phyloP scores from a whole-genome alignment of 2,113 vertebrate species.

The Amblyornis subalaris region DNA sequence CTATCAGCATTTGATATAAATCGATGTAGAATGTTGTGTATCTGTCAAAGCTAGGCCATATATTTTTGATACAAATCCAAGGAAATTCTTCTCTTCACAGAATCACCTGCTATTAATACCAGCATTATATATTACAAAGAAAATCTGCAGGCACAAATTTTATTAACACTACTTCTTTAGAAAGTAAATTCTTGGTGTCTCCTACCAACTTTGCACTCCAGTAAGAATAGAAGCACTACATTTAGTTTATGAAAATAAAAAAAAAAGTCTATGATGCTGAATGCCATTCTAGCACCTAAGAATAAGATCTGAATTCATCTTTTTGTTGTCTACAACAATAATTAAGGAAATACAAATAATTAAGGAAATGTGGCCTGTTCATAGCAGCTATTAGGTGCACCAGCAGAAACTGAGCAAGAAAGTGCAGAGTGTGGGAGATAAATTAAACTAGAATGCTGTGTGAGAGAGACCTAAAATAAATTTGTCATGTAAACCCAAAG shows the following conservation, averaged over 20 bases:
- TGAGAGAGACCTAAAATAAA: background rate
- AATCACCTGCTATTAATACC: background rate
- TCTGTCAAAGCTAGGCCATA: background rate
- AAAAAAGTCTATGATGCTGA: background rate
- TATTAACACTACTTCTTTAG: background rate
- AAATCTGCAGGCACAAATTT: background rate
- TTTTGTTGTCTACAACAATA: background rate
- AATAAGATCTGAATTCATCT: background rate
- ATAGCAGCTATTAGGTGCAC: background rate
- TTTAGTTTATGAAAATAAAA: background rate
- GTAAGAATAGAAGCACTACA: background rate
- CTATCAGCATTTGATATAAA: background rate
- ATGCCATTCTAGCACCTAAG: background rate
- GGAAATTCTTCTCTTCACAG: background rate
- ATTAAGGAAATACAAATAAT: background rate
- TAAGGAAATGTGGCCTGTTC: background rate
- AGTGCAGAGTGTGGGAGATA: background rate
- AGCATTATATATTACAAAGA: background rate
- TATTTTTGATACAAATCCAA: background rate
- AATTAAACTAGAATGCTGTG: background rate
- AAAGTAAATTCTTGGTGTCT: background rate
- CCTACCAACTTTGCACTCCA: background rate
- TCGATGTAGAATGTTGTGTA: rapidly evolving
- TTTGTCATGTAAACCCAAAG: background rate
- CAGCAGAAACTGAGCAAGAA: background rate